phyloP scores from a whole-genome alignment of 2,113 vertebrate genomes.

The pig (Sus scrofa) region DNA sequence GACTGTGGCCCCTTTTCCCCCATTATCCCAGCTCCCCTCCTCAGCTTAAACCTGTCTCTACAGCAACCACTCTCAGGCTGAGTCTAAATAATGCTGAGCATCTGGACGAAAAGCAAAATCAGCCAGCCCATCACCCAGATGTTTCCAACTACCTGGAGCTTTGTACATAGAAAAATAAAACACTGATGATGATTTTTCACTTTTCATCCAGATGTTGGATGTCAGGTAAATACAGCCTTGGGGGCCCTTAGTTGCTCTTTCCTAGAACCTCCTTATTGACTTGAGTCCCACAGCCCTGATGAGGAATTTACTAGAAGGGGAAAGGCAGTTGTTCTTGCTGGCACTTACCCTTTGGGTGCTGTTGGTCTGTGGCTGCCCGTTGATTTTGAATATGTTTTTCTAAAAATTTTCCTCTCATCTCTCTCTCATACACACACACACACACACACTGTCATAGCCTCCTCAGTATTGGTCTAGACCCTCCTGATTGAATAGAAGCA shows the following conservation, averaged over 20 bases:
- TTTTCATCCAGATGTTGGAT: conserved; percentile 41
- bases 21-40: not conserved
- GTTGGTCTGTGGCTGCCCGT: not conserved
- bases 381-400: not conserved
- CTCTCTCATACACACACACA: not conserved
- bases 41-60: not conserved
- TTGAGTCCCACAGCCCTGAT: not conserved
- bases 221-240: not conserved
- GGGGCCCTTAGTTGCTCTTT: not conserved
- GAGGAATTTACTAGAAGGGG: not conserved
- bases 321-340: not conserved
- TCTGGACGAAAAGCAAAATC: conserved; percentile 6
- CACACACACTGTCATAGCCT: not conserved
- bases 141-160: conserved; percentile 30
- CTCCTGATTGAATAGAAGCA: not conserved
- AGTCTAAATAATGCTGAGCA: not conserved
- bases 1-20: not conserved
- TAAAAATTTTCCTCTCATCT: not conserved
- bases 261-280: not conserved
- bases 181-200: not conserved
- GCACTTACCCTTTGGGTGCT: not conserved
- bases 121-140: conserved; percentile 25
- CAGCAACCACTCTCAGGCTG: not conserved
- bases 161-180: not conserved
- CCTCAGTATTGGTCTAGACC: not conserved